A percentile compares a stretch with the other conserved stretches of the same genome.
Conservation (phyloP, 2,888 invertebrate species). For the Oeneis ivallda region DNA sequence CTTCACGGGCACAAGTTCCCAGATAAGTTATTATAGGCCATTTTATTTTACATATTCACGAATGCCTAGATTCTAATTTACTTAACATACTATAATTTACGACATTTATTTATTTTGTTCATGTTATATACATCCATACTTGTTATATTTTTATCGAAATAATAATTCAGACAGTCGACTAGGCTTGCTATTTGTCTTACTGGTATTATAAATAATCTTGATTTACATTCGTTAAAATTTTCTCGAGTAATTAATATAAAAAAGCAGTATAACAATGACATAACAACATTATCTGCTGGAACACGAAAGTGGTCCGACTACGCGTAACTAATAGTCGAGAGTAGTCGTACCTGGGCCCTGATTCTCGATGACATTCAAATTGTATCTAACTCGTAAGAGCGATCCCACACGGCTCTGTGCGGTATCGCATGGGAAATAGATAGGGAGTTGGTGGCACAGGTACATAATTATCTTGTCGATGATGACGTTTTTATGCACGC, state of each 20-base stretch:
- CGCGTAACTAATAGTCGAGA: slow-evolving; percentile 40
- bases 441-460: too few species aligned
- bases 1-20: slow-evolving; percentile 38
- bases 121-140: too few species aligned
- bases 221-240: background rate
- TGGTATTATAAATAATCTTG: background rate
- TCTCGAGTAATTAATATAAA: background rate
- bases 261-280: slow-evolving; percentile 23
- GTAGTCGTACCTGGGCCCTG: slow-evolving; percentile 41
- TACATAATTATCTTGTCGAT: too few species aligned
- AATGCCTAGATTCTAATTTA: background rate
- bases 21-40: slow-evolving; percentile 35
- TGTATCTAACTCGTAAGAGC: background rate
- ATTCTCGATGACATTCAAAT: slow-evolving; percentile 2
- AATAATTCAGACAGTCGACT: background rate
- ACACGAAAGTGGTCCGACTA: slow-evolving; percentile 26
- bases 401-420: background rate
- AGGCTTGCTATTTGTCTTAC: background rate
- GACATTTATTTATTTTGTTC: too few species aligned
- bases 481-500: too few species aligned
- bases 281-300: slow-evolving; percentile 36
- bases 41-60: background rate
- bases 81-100: too few species aligned
- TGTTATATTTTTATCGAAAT: background rate
- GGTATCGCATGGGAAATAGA: background rate